Evolutionary conservation across 2,113 vertebrate genomes (phyloP), one percentile per base, ranked within the genome.

Genomic region (Dipodomys merriami): DNA sequence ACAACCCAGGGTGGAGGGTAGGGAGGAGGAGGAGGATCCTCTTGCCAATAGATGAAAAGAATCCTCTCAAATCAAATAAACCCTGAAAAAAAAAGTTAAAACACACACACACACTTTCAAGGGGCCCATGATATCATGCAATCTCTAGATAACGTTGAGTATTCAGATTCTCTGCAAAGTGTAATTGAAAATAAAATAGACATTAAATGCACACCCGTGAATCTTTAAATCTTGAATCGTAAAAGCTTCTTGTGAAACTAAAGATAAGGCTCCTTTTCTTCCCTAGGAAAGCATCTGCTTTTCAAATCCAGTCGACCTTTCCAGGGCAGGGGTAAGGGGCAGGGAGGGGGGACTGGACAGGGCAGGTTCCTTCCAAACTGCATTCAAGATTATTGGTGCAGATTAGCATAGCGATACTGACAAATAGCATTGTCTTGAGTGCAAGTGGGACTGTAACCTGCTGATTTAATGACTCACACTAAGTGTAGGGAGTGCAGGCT

Each of bases 141-240:
- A 95, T 95, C 86, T 87, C 49, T 20, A 96, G 93, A 97, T 94
- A 97, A 89, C 7, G 7, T 83, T 64, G 93, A 90, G 90, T 60
- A 93, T 96, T 95, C 95, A 94, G 95, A 96, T 96, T 69, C 65
- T 20, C 92, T 62, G 91, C 96, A 68, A 96, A 96, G 91, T 78
- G 57, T 97, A 97, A 96, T 94, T 74, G 82, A 97, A 98, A 98
- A 96, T 95, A 97, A 95, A 96, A 91, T 95, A 95, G 92, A 94
- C 92, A 92, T 94, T 97, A 94, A 96, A 93, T 96, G 96, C 87
- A 83, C n/a, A 53, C 62, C 49, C 94, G 78, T 85, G 53, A 91
- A 97, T 95, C 93, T 97, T 97, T 96, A 95, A 97, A 97, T 97
- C 94, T 95, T 83, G 49, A 91, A 94, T 95, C 96, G 94, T 94